These are phyloP conservation scores for Apocheima hispidaria DNA, from an alignment of 2,888 invertebrate species.

Conservation along the genomic window DNA sequence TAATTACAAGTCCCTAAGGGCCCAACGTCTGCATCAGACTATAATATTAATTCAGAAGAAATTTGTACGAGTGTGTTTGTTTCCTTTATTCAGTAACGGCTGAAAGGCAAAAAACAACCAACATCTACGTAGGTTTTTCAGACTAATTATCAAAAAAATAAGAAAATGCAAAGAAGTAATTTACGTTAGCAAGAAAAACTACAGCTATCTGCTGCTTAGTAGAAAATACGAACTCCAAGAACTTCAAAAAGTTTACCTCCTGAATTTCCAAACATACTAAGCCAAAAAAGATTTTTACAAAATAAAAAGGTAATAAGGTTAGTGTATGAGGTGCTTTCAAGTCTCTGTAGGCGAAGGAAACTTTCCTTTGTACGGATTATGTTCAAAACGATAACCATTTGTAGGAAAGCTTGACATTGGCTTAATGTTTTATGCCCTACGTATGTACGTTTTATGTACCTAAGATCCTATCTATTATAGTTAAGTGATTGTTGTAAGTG, in stretches of 20 bases:
- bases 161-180: slow-evolving; percentile 2
- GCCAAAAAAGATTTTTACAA: slow-evolving; percentile 26
- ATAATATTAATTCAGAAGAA: too few species aligned
- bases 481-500: too few species aligned
- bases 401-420: not conserved
- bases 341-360: not conserved
- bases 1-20: too few species aligned
- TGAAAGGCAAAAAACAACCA: not conserved
- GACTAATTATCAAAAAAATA: not conserved
- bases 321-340: not conserved
- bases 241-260: slow-evolving; percentile 38
- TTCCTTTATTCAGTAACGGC: too few species aligned
- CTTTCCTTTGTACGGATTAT: slow-evolving; percentile 8
- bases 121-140: not conserved
- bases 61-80: too few species aligned
- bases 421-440: too few species aligned
- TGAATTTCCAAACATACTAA: slow-evolving; percentile 36
- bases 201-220: not conserved
- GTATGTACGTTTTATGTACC: too few species aligned
- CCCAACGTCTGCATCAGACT: too few species aligned
- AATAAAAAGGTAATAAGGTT: slow-evolving; percentile 26
- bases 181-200: not conserved
- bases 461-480: too few species aligned
- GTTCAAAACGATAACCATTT: slow-evolving; percentile 8
- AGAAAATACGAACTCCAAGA: slow-evolving; percentile 35